These are phyloP conservation scores for Acleris sparsana DNA, from an alignment of 2,888 invertebrate genomes.

Conservation along the genomic window DNA sequence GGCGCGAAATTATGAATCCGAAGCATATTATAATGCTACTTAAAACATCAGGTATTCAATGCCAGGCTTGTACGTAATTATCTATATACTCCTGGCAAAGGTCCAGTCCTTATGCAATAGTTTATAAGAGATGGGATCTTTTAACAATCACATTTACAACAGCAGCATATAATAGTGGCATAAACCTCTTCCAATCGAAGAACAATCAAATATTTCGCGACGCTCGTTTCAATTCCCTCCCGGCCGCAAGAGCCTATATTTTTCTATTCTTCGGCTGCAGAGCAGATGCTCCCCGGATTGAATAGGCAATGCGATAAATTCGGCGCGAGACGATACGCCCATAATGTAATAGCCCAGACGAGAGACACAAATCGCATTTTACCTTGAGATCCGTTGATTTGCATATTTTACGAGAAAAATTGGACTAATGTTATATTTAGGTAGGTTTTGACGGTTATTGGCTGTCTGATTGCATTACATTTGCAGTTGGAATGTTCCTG, in stretches of 20 bases:
- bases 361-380: constrained; percentile 34
- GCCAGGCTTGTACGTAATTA: too few relatives aligned
- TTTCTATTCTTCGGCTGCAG: constrained; percentile 65
- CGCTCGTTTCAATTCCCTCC: constrained; percentile 46
- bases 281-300: constrained; percentile 76
- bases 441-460: constrained; percentile 3
- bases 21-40: too few relatives aligned
- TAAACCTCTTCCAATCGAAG: constrained; percentile 21
- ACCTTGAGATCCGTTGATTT: constrained; percentile 32
- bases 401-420: constrained; percentile 29
- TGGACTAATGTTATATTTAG: constrained; percentile 15
- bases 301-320: constrained; percentile 82
- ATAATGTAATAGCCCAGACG: constrained; percentile 35
- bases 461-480: constrained; percentile 3
- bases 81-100: too few relatives aligned
- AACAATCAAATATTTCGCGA: constrained; percentile 20
- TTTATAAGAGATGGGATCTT: too few relatives aligned
- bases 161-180: too few relatives aligned
- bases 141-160: too few relatives aligned
- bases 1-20: too few relatives aligned
- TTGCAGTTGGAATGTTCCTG: not conserved
- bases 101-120: too few relatives aligned
- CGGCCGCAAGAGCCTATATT: constrained; percentile 46
- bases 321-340: constrained; percentile 56
- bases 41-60: too few relatives aligned